Base-by-base conservation (phyloP, 2,113 vertebrate species). In the Mustela lutreola region DNA sequence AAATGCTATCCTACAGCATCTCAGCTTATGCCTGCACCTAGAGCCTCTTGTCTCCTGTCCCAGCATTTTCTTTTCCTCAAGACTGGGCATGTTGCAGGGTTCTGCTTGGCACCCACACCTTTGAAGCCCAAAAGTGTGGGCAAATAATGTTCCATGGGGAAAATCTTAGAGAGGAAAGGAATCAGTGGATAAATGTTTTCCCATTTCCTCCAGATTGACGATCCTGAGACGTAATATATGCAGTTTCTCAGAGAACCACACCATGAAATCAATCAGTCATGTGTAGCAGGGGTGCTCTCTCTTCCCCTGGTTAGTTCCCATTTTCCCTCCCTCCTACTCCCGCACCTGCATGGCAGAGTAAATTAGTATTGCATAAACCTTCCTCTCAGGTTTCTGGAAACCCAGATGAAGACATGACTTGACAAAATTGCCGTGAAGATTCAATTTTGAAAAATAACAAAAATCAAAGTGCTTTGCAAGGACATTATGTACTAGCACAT, bases 381-480 rank as follows among this genome's bases (percentile, higher is more conserved):
- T 93, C 31, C 42, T 60, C 65, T 95, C 73, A 58, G 75, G 42
- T 94, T 94, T 94, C 88, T 75, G 78, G 45, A 86, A 84, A 89
- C 14, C 5, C 81, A 93, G 22, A 89, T 70, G 75, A 90, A 95
- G 62, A 76, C 18, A 65, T 24, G 53, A 70, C 48, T 85, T 84
- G 56, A 91, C 63, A 97, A 97, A 89, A 87, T 11, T 84, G 33
- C 85, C 50, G 2, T 78, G 42, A 96, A 36, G 73, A 67, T 48
- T 95, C 39, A 60, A 92, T 65, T 91, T 84, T 96, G 87, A 73
- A 81, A 95, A 94, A 62, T 86, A 88, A 70, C 24, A 96, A 92
- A 96, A 96, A 82, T 91, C 18, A 85, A 93, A 97, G 53, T 53
- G 81, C 73, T 96, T 91, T 93, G 36, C 45, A 84, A 94, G 94